Conservation (phyloP, 2,888 invertebrate genomes). For the Lucinisca nassula region DNA sequence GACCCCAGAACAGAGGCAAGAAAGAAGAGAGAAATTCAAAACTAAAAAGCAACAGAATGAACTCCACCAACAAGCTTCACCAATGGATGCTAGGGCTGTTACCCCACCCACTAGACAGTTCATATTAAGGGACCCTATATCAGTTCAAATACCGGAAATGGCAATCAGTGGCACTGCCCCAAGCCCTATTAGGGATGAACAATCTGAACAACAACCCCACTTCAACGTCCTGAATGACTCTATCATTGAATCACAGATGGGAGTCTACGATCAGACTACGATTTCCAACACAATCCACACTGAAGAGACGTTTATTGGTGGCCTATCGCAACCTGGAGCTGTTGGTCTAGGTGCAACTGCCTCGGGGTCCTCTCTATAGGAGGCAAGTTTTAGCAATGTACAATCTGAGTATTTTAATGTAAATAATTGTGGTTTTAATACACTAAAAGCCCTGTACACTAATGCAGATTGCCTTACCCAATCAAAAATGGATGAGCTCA, state of each 20-base stretch:
- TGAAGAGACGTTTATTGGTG: neutral
- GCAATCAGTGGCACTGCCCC: no score
- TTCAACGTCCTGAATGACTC: no score
- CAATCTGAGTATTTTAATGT: no score
- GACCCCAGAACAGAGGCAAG: neutral
- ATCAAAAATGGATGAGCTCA: neutral
- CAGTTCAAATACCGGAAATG: neutral
- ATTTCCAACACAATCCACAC: neutral
- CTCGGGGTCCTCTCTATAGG: neutral
- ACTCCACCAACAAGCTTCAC: neutral
- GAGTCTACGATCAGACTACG: neutral
- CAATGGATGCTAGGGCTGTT: neutral
- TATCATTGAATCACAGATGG: neutral
- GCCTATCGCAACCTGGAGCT: neutral
- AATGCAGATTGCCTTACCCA: neutral
- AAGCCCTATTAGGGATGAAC: neutral
- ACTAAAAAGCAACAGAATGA: neutral
- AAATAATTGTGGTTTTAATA: no score
- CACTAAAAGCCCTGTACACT: no score
- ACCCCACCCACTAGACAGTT: neutral
- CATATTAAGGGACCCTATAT: neutral
- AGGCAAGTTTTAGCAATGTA: neutral
- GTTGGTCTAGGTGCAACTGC: neutral
- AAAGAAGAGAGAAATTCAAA: neutral
- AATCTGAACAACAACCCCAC: neutral